phyloP scores from a whole-genome alignment of 2,888 invertebrate species.

The Euzetes globulus region DNA sequence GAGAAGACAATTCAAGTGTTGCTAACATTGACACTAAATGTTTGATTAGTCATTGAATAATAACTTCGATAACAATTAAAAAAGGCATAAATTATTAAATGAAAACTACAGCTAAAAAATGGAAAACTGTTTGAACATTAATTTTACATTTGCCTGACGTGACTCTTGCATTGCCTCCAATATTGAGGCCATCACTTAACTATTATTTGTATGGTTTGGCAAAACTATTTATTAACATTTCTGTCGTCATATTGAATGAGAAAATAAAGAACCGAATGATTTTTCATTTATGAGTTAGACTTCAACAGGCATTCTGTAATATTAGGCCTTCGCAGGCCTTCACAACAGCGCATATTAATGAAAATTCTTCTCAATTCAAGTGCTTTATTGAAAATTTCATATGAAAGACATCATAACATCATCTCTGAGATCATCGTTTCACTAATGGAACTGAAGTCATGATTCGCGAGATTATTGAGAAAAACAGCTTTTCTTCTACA shows the following conservation, averaged over 20 bases:
- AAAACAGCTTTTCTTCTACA: not conserved
- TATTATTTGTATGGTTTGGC: conserved; percentile 11
- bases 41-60: not conserved
- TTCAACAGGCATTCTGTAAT: not conserved
- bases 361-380: conserved; percentile 2
- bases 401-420: not conserved
- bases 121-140: not conserved
- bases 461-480: not conserved
- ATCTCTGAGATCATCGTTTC: conserved; percentile 16
- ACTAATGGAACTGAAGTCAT: conserved; percentile 12
- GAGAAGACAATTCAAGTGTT: not conserved
- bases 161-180: not conserved
- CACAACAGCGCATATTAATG: not conserved
- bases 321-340: too few relatives aligned
- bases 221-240: not conserved
- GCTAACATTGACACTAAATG: not conserved
- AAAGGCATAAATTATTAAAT: not conserved
- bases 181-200: conserved; percentile 15
- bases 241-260: conserved; percentile 2
- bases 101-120: not conserved
- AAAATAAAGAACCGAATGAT: not conserved
- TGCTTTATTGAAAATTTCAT: conserved; percentile 14
- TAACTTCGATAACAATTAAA: not conserved
- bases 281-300: not conserved
- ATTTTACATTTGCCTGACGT: not conserved